Percentiles rank a stretch among this genome's conserved stretches.
These are phyloP conservation scores for Drosophila algonquin DNA, from an alignment of 2,888 invertebrate species.

Conservation along the genomic window DNA sequence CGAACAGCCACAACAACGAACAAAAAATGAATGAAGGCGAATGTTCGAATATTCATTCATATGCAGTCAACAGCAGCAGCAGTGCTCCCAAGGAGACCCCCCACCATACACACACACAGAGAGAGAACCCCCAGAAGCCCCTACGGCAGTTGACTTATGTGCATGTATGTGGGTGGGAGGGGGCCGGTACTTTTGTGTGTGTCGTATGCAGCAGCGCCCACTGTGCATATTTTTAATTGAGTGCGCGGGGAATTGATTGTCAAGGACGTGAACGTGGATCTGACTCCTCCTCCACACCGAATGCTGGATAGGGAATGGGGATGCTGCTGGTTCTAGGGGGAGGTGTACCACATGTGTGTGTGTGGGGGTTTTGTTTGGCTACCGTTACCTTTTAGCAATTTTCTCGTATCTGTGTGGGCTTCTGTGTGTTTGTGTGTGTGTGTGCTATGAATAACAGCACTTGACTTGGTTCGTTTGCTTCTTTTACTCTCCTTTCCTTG, in stretches of 20 bases:
- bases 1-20: conserved; percentile 24
- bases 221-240: conserved; percentile 78
- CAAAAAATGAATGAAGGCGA: conserved; percentile 48
- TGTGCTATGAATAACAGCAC: conserved; percentile 74
- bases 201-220: conserved; percentile 63
- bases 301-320: background rate
- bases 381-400: conserved; percentile 71
- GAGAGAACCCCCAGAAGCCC: conserved; percentile 47
- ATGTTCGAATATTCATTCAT: conserved; percentile 77
- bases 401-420: conserved; percentile 38
- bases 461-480: conserved; percentile 67
- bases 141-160: conserved; percentile 69
- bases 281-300: conserved; percentile 43
- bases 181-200: conserved; percentile 34
- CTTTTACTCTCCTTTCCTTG: conserved; percentile 11
- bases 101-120: background rate
- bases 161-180: conserved; percentile 22
- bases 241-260: conserved; percentile 79
- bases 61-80: conserved; percentile 66
- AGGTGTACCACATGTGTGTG: conserved; percentile 41
- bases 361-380: conserved; percentile 54
- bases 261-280: conserved; percentile 74
- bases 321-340: background rate
- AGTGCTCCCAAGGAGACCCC: conserved; percentile 28
- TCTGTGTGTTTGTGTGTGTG: conserved; percentile 19